A percentile compares a stretch with the other conserved stretches of the same genome.
phyloP scores from a whole-genome alignment of 2,113 vertebrate species.

The Clupea harengus region DNA sequence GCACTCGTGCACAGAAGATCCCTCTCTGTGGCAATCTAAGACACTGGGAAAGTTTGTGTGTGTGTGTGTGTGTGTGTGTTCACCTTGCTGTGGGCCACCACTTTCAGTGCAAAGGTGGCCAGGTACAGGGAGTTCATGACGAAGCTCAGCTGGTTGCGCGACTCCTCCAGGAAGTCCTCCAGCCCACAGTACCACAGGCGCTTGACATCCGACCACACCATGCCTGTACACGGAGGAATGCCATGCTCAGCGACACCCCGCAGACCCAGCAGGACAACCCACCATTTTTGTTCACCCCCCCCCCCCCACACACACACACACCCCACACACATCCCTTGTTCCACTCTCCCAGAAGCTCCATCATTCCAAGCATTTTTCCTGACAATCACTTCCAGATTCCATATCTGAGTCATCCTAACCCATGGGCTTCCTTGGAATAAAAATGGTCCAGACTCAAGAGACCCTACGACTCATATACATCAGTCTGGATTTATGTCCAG shows the following conservation, averaged over 20 bases:
- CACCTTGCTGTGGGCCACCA: constrained; percentile 97
- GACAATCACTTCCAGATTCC: constrained; percentile 7
- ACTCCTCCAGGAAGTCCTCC: constrained; percentile 97
- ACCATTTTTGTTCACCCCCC: not conserved
- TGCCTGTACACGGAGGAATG: constrained; percentile 72
- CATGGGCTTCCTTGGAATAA: not conserved
- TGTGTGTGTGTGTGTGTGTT: constrained; percentile 24
- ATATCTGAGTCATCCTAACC: not conserved
- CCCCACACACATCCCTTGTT: constrained; percentile 31
- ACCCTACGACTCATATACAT: not conserved
- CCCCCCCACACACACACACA: not conserved
- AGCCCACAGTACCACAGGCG: constrained; percentile 95
- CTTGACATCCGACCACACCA: constrained; percentile 99
- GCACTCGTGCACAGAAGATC: not conserved
- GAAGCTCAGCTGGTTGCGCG: constrained; percentile 96
- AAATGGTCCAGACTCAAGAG: not conserved
- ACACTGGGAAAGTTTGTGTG: not conserved
- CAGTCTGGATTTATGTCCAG: not conserved
- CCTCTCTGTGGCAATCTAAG: not conserved
- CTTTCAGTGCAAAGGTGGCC: constrained; percentile 93
- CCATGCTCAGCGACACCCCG: constrained; percentile 20
- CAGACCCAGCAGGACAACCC: not conserved
- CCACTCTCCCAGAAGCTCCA: constrained; percentile 42
- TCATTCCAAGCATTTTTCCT: not conserved
- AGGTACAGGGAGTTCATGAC: constrained; percentile 98